Evolutionary conservation across 2,888 invertebrate genomes (phyloP).

Genomic region (Drosophila maculinotata): DNA sequence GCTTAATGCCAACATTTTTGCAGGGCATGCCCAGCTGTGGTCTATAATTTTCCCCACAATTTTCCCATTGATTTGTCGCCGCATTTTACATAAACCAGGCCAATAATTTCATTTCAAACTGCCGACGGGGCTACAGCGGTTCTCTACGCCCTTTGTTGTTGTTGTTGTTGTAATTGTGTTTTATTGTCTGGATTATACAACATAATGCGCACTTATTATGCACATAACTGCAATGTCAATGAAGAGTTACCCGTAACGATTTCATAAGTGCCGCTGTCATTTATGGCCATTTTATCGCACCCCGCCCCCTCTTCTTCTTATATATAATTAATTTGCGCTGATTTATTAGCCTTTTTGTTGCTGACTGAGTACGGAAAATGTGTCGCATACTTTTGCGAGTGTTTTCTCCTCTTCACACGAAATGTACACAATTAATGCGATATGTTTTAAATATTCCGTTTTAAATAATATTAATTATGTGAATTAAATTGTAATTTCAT

Average conservation of each 20-base stretch:
- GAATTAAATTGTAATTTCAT: slow-evolving; percentile 63
- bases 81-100: slow-evolving; percentile 7
- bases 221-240: slow-evolving; percentile 59
- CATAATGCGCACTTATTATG: slow-evolving; percentile 45
- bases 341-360: slow-evolving; percentile 54
- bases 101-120: slow-evolving; percentile 32
- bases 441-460: slow-evolving; percentile 51
- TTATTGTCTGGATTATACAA: slow-evolving; percentile 49
- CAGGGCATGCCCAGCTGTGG: background rate
- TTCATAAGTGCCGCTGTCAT: slow-evolving; percentile 29
- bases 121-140: slow-evolving; percentile 13
- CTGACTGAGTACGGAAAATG: slow-evolving; percentile 22
- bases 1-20: slow-evolving; percentile 23
- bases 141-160: slow-evolving; percentile 4
- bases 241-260: slow-evolving; percentile 5
- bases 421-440: slow-evolving; percentile 33
- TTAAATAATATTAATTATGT: slow-evolving; percentile 54
- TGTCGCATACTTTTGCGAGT: slow-evolving; percentile 24
- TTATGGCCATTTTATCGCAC: slow-evolving; percentile 12
- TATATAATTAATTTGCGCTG: slow-evolving; percentile 50
- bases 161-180: slow-evolving; percentile 23
- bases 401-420: background rate
- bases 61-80: slow-evolving; percentile 18
- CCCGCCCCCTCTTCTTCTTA: slow-evolving; percentile 1
- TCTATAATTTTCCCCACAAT: slow-evolving; percentile 8